A percentile compares a stretch with the other conserved stretches of the same genome.
These are phyloP conservation scores for Hozukius guyotensis DNA, from an alignment of 2,797 vertebrate species.

Conservation along the genomic window DNA sequence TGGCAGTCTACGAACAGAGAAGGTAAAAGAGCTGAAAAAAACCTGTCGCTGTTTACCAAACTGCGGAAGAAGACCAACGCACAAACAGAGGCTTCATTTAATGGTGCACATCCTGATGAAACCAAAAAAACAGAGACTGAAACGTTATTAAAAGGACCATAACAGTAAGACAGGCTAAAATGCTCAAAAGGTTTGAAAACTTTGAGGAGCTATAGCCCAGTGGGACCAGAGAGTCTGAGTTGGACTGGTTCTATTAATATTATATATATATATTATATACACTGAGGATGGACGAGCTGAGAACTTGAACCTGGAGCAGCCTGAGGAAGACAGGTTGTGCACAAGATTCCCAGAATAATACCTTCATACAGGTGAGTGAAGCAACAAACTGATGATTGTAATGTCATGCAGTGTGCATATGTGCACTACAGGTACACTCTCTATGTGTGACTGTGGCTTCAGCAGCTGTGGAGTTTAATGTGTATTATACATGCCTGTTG, in stretches of 20 bases:
- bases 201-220: no score
- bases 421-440: background rate
- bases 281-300: background rate
- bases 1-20: no score
- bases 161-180: background rate
- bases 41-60: no score
- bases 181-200: background rate
- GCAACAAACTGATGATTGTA: background rate
- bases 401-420: background rate
- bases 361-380: background rate
- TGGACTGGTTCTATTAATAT: background rate
- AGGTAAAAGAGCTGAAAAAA: no score
- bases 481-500: background rate
- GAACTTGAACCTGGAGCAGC: background rate
- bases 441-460: no score
- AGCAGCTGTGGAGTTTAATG: background rate
- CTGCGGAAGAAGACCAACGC: no score
- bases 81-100: no score
- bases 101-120: no score
- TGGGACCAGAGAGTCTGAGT: background rate
- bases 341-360: background rate
- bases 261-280: background rate
- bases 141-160: no score
- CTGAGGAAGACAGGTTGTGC: background rate
- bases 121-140: no score